Evolutionary conservation across 2,797 vertebrate species (phyloP).

Genomic region (Babyrousa celebensis): DNA sequence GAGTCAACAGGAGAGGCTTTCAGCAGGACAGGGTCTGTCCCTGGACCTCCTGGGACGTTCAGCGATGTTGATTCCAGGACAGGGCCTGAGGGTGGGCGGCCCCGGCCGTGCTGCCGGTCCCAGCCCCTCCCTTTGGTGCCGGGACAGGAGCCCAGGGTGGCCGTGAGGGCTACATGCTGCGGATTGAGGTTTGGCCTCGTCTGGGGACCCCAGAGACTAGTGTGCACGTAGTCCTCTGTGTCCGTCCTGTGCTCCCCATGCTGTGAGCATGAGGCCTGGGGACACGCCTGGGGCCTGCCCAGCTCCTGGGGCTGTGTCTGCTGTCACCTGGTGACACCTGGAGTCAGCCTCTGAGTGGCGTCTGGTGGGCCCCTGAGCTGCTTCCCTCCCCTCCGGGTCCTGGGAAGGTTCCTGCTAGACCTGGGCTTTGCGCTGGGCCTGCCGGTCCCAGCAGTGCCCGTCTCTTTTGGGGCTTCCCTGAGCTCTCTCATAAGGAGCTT

Average conservation of each 20-base stretch:
- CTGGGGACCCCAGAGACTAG: accelerated
- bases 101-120: accelerated
- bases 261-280: too few species aligned
- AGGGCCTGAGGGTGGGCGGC: too few species aligned
- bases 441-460: neutral
- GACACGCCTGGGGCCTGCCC: neutral
- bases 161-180: too few species aligned
- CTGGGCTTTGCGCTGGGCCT: neutral
- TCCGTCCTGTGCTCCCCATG: accelerated
- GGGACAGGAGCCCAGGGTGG: neutral
- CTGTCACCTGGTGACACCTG: neutral
- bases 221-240: neutral
- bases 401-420: neutral
- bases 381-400: neutral
- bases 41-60: neutral
- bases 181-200: neutral
- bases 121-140: too few species aligned
- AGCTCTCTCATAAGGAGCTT: constrained; percentile 6
- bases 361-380: neutral
- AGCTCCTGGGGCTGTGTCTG: neutral
- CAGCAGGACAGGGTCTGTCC: accelerated
- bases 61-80: neutral
- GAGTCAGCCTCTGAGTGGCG: neutral
- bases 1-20: too few species aligned
- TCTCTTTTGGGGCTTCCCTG: neutral